Evolutionary conservation across 2,113 vertebrate species (phyloP).

Genomic region (Psilopsiagon aymara): DNA sequence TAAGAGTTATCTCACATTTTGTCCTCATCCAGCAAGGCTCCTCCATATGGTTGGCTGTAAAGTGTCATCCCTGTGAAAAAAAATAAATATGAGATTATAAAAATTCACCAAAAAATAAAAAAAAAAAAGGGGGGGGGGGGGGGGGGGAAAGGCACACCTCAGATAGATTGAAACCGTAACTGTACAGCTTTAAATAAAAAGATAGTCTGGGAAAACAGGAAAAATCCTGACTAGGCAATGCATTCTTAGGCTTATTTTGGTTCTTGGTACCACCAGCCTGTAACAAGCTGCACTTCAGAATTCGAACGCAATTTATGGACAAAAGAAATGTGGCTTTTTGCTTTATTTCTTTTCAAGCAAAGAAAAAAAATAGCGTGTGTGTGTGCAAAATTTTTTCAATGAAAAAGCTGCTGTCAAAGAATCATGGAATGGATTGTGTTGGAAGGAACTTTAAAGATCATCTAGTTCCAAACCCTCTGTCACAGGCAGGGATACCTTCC

Average conservation of each 20-base stretch:
- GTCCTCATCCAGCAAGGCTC: conserved; percentile 73
- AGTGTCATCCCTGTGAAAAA: conserved; percentile 72
- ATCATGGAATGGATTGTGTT: background rate
- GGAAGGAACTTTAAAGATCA: background rate
- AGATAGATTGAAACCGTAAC: background rate
- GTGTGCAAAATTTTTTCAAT: background rate
- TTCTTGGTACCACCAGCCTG: background rate
- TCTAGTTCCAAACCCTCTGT: background rate
- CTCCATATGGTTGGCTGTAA: conserved; percentile 76
- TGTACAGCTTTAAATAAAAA: background rate
- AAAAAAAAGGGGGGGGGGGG: no score
- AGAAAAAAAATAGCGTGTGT: fast-evolving
- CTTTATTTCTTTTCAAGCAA: background rate
- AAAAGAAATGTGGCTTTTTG: background rate
- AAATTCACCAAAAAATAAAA: background rate
- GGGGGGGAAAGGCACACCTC: background rate
- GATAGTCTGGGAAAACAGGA: background rate
- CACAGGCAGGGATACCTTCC: background rate
- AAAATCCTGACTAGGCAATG: background rate
- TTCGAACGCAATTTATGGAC: background rate
- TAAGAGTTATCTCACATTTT: conserved; percentile 73
- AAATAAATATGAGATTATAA: background rate
- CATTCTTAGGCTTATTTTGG: background rate
- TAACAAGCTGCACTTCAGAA: background rate
- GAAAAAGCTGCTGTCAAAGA: background rate